Evolutionary conservation across 2,113 vertebrate genomes (phyloP).

Genomic region (Gallinago paraguaiae): DNA sequence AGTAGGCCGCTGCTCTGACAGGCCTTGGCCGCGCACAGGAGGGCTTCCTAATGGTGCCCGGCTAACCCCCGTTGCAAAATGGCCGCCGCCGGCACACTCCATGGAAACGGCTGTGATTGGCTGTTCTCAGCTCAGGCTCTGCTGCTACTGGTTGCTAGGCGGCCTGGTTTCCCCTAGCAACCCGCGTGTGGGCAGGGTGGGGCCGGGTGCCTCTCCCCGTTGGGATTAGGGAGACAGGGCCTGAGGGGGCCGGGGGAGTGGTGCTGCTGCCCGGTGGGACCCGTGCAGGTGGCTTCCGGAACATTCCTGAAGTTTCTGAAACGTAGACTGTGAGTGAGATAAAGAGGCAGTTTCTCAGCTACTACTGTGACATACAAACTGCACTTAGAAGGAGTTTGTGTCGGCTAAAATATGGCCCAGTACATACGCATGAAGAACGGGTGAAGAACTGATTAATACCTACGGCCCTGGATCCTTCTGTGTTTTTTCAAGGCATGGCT

Average conservation of each 20-base stretch:
- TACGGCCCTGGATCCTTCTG: background rate
- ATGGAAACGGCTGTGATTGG: background rate
- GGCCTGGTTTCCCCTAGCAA: fast-evolving
- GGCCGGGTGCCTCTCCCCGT: fast-evolving
- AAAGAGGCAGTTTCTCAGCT: background rate
- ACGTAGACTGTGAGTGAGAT: fast-evolving
- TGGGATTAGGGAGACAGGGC: no score
- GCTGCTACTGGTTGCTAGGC: background rate
- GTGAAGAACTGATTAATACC: background rate
- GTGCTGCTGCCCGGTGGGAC: background rate
- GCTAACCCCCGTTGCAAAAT: background rate
- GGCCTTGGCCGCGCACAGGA: fast-evolving
- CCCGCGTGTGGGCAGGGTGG: fast-evolving
- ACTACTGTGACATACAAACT: background rate
- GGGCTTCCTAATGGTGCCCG: no score
- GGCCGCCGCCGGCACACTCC: background rate
- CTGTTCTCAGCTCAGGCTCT: no score
- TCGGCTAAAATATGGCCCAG: background rate
- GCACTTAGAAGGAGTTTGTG: fast-evolving
- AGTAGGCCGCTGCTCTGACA: fast-evolving
- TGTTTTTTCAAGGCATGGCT: background rate
- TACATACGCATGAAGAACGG: background rate
- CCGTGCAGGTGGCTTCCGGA: no score
- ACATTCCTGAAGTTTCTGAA: background rate
- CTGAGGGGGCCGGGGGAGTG: background rate